phyloP scores from a whole-genome alignment of 2,113 vertebrate species.

The Notiomystis cincta region DNA sequence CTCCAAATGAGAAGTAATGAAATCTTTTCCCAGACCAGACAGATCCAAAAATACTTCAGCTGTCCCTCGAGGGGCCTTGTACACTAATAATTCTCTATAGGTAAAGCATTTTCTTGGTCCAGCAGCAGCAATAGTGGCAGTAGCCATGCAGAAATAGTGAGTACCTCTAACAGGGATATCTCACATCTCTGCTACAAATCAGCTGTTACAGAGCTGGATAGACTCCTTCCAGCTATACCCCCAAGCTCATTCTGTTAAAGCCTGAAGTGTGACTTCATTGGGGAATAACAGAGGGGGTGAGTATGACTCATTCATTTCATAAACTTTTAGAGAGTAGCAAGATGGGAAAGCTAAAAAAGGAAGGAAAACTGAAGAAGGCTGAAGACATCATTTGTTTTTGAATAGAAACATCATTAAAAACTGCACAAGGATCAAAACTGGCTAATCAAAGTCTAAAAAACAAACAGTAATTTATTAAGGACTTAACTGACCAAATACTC shows the following conservation, averaged over 20 bases:
- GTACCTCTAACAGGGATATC: not conserved
- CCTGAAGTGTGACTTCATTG: not conserved
- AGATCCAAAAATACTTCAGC: not conserved
- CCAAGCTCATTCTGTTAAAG: not conserved
- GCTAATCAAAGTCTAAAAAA: not conserved
- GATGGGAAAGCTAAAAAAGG: not conserved
- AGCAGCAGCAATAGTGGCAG: not conserved
- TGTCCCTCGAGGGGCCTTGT: not conserved
- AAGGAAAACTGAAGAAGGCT: not conserved
- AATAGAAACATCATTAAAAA: not conserved
- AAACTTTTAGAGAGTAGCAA: not conserved
- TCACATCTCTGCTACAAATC: not conserved
- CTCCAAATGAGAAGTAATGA: not conserved
- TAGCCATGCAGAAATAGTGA: not conserved
- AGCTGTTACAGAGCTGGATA: not conserved
- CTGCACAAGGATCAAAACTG: not conserved
- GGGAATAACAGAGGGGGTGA: not conserved
- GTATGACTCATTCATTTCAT: not conserved
- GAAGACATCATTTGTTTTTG: not conserved
- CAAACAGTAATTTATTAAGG: not conserved
- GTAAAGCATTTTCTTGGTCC: not conserved
- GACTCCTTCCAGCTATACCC: not conserved
- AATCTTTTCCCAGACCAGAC: not conserved
- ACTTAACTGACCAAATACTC: not conserved
- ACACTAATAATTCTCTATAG: not conserved